Conservation (phyloP, 2,888 invertebrate species). For the Eristalis arbustorum region DNA sequence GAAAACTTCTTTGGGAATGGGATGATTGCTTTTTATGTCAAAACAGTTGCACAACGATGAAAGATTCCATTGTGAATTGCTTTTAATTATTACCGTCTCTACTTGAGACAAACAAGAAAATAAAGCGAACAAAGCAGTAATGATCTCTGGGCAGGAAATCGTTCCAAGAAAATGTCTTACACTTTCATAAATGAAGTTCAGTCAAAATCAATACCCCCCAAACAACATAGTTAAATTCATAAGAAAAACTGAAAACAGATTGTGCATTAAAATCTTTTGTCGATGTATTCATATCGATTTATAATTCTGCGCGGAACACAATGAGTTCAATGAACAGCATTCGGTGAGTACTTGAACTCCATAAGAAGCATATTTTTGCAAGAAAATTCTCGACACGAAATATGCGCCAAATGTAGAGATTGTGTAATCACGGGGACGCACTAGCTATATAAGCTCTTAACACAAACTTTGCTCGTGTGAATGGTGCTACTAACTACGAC, state of each 20-base stretch:
- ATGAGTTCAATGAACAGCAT: background rate
- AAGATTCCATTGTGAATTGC: background rate
- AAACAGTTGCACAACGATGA: background rate
- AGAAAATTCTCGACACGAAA: too few species aligned
- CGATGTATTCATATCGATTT: background rate
- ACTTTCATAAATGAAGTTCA: conserved; percentile 24
- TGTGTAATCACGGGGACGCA: too few species aligned
- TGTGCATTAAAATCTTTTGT: too few species aligned
- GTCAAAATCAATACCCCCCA: conserved; percentile 15
- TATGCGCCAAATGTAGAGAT: too few species aligned
- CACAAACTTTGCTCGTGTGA: too few species aligned
- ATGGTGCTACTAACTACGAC: too few species aligned
- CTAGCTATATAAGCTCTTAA: too few species aligned
- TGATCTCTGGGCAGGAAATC: background rate
- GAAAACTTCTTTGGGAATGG: background rate
- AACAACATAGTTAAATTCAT: conserved; percentile 1
- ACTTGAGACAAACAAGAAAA: background rate
- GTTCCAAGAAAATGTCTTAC: conserved; percentile 1
- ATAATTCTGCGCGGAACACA: conserved; percentile 17
- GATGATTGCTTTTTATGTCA: background rate
- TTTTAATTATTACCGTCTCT: background rate
- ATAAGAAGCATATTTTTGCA: background rate
- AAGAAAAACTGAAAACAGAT: too few species aligned
- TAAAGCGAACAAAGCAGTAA: background rate
- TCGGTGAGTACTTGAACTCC: background rate